A percentile compares a stretch with the other conserved stretches of the same genome.
phyloP scores from a whole-genome alignment of 2,797 vertebrate species.

The Urosaurus nigricauda region DNA sequence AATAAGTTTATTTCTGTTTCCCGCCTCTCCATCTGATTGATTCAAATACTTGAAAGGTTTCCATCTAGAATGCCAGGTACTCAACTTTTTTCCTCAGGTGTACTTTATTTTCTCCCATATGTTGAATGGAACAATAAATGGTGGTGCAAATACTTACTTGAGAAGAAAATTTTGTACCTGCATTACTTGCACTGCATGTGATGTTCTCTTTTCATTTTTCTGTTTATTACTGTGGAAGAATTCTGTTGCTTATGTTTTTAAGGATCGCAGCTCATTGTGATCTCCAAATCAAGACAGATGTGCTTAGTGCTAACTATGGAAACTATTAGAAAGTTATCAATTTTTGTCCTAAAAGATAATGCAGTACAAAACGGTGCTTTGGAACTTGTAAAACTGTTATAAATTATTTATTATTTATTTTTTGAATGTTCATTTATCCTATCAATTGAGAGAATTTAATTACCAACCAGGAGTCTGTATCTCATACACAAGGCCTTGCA shows the following conservation, averaged over 20 bases:
- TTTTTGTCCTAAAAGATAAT: background rate
- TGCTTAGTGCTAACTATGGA: background rate
- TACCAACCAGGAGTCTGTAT: background rate
- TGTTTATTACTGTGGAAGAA: background rate
- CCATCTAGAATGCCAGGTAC: background rate
- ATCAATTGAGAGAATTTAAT: background rate
- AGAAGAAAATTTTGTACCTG: background rate
- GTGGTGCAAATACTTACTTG: background rate
- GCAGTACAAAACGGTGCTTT: background rate
- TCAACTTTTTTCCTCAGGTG: background rate
- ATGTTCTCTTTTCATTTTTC: background rate
- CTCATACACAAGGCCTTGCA: no score
- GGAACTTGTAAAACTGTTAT: background rate
- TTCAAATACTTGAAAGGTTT: background rate
- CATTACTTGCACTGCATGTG: no score
- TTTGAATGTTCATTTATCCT: background rate
- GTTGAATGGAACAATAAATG: background rate
- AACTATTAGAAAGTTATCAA: background rate
- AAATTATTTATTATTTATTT: constrained; percentile 20
- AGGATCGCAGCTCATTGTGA: background rate
- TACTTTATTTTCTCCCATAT: background rate
- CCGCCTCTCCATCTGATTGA: no score
- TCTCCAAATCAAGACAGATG: background rate
- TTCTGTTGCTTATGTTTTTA: background rate
- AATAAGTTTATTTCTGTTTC: no score